Evolutionary conservation across 2,113 vertebrate species (phyloP).

Genomic region (Nesogale talazaci): DNA sequence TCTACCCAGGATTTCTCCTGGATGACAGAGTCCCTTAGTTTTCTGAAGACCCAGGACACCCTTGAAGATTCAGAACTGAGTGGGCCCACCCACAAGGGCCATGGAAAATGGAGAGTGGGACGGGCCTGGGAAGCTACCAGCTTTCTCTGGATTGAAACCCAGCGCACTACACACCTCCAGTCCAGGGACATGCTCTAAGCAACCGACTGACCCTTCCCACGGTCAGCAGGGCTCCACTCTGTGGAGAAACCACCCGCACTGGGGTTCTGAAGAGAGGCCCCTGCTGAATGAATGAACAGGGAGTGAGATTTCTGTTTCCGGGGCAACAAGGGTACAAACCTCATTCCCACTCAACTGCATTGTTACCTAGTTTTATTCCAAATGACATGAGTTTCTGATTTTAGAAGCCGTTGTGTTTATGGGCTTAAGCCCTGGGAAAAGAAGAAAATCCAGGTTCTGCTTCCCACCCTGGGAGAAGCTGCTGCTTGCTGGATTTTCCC

Average conservation of each 20-base stretch:
- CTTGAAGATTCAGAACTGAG: neutral
- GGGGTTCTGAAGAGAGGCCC: fast-evolving
- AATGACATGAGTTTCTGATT: neutral
- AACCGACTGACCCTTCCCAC: neutral
- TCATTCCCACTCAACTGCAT: neutral
- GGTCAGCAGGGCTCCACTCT: neutral
- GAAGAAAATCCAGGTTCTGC: neutral
- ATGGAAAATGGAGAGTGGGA: neutral
- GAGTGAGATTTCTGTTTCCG: neutral
- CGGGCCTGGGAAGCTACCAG: neutral
- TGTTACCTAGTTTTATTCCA: neutral
- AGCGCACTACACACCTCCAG: neutral
- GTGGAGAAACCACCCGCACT: neutral
- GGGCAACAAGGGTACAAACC: neutral
- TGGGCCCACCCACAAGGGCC: fast-evolving
- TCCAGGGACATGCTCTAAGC: neutral
- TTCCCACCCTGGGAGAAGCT: neutral
- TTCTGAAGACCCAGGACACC: neutral
- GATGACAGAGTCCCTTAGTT: neutral
- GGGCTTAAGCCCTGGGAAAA: constrained; percentile 6
- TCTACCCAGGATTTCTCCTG: neutral
- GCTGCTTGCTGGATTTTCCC: neutral
- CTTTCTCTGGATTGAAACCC: neutral
- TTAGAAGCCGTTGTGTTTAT: neutral
- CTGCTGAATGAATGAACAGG: neutral